Conservation (phyloP, 1,140 invertebrate species). For the Drosophila melanica region DNA sequence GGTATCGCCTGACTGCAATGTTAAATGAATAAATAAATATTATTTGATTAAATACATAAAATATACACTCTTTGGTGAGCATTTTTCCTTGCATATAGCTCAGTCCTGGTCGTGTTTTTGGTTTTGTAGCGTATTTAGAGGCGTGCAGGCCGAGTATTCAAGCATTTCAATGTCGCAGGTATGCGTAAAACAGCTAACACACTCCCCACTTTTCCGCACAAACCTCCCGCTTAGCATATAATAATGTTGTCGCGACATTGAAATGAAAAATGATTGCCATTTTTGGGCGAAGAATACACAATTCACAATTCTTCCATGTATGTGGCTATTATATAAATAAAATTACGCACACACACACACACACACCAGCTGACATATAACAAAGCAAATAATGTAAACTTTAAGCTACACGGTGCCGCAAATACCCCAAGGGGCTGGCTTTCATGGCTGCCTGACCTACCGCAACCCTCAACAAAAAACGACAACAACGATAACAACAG, state of each 20-base stretch:
- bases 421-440: conserved; percentile 1
- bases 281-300: conserved; percentile 23
- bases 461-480: conserved; percentile 27
- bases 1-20: no score
- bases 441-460: conserved; percentile 44
- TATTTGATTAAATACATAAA: no score
- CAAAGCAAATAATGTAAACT: conserved; percentile 25
- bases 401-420: conserved; percentile 11
- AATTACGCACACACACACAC: conserved; percentile 53
- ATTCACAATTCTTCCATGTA: not conserved
- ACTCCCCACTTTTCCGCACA: not conserved
- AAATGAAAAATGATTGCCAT: conserved; percentile 62
- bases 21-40: no score
- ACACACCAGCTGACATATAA: conserved; percentile 15
- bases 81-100: no score
- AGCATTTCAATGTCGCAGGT: conserved; percentile 12
- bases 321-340: conserved; percentile 41
- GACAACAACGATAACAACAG: not conserved
- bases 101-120: no score
- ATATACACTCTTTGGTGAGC: no score
- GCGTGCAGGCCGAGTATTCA: not conserved
- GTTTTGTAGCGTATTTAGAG: conserved; percentile 1
- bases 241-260: conserved; percentile 41
- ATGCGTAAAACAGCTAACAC: conserved; percentile 14
- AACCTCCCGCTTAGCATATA: not conserved